A percentile compares a stretch with the other conserved stretches of the same genome.
phyloP scores from a whole-genome alignment of 1,140 invertebrate species.

The Drosophila bocqueti region DNA sequence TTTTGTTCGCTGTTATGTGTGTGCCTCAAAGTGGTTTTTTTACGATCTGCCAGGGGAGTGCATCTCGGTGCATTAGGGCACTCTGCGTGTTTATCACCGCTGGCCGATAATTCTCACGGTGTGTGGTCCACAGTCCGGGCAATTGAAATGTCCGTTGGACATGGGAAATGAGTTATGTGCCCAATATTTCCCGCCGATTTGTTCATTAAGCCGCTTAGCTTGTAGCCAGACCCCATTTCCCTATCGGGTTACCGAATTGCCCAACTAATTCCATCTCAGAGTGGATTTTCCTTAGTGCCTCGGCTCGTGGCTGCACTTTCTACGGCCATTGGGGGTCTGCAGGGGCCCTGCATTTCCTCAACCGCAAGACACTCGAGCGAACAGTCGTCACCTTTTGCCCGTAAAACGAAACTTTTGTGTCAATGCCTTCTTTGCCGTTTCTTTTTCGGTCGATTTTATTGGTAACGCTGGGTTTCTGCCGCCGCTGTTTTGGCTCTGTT shows the following conservation, averaged over 20 bases:
- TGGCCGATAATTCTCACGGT: constrained; percentile 64
- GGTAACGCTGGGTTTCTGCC: constrained; percentile 19
- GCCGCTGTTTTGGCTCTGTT: not conserved
- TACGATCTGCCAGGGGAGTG: constrained; percentile 30
- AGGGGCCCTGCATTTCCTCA: constrained; percentile 33
- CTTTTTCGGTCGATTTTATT: constrained; percentile 62
- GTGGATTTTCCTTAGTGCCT: constrained; percentile 14
- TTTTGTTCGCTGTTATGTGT: constrained; percentile 23
- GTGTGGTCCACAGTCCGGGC: constrained; percentile 44
- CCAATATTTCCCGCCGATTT: constrained; percentile 20
- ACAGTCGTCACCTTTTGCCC: constrained; percentile 56
- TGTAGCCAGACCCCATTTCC: constrained; percentile 21
- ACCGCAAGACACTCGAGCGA: constrained; percentile 48
- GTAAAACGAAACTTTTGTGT: constrained; percentile 73
- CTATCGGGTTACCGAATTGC: constrained; percentile 43
- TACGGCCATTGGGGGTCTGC: constrained; percentile 5
- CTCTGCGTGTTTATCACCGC: constrained; percentile 27
- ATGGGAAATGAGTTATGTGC: constrained; percentile 27
- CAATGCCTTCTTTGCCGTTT: constrained; percentile 59
- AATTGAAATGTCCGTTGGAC: constrained; percentile 31
- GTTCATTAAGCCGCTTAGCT: constrained; percentile 40
- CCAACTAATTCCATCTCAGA: constrained; percentile 27
- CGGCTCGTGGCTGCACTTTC: constrained; percentile 34
- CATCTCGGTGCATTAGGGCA: constrained; percentile 47
- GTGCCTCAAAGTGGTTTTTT: constrained; percentile 26